Conservation (phyloP, 1,140 invertebrate genomes). For the Rhagoletis pomonella region DNA sequence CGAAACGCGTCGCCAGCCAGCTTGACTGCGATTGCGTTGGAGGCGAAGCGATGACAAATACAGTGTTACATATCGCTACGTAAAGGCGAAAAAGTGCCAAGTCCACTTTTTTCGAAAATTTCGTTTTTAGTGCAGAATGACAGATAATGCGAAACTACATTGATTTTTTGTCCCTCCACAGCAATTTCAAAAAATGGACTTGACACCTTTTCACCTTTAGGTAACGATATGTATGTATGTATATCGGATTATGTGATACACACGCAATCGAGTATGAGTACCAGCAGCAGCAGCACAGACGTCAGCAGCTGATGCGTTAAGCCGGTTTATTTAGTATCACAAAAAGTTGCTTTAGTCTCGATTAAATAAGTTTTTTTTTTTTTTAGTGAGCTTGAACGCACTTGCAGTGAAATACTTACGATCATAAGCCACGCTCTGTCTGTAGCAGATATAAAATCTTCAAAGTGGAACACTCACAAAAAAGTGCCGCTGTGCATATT, state of each 20-base stretch:
- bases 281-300: not conserved
- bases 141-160: too few species aligned
- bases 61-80: not conserved
- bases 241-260: conserved; percentile 10
- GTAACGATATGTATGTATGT: not conserved
- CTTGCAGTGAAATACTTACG: not conserved
- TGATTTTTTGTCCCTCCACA: too few species aligned
- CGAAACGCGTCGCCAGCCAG: not conserved
- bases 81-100: too few species aligned
- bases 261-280: not conserved
- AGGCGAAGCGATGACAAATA: conserved; percentile 6
- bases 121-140: not conserved
- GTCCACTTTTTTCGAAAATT: too few species aligned
- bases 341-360: not conserved
- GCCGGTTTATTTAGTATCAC: not conserved
- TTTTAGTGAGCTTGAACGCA: not conserved
- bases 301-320: conserved; percentile 47
- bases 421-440: not conserved
- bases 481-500: not conserved
- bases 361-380: conserved; percentile 1
- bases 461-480: not conserved
- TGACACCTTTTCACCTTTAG: not conserved
- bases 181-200: too few species aligned
- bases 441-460: not conserved
- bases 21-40: conserved; percentile 34